Conservation (phyloP, 1,140 invertebrate species). For the Diuraphis noxia region DNA sequence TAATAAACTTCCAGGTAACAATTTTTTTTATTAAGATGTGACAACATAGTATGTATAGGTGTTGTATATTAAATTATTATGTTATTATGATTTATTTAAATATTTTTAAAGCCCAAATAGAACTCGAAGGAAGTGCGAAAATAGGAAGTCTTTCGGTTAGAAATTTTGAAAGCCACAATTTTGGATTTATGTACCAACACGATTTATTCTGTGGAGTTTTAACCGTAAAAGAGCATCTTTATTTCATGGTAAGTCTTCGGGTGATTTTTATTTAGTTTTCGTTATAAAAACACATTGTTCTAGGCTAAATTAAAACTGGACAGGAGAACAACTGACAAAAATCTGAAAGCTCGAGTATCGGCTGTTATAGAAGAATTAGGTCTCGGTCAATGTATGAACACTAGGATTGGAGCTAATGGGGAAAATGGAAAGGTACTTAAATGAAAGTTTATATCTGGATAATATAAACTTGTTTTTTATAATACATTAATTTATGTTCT, state of each 20-base stretch:
- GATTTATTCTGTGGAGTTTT: conserved; percentile 85
- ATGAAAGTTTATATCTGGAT: neutral
- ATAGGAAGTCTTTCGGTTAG: conserved; percentile 62
- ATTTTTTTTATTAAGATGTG: conserved; percentile 56
- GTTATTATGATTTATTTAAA: conserved; percentile 60
- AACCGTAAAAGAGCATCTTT: conserved; percentile 86
- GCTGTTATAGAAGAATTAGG: conserved; percentile 74
- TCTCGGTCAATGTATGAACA: conserved; percentile 70
- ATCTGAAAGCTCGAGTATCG: conserved; percentile 70
- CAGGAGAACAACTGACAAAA: conserved; percentile 64
- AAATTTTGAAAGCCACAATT: conserved; percentile 77
- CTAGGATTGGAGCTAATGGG: conserved; percentile 70
- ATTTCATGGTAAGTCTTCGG: conserved; percentile 74
- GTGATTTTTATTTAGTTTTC: neutral
- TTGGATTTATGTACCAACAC: conserved; percentile 93
- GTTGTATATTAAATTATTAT: neutral
- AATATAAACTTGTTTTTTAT: neutral
- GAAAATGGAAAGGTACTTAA: conserved; percentile 37
- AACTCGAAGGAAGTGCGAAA: conserved; percentile 28
- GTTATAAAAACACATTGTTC: neutral
- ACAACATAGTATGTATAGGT: neutral
- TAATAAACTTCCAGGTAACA: conserved; percentile 70
- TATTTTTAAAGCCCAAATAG: conserved; percentile 67
- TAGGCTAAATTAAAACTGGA: conserved; percentile 83
- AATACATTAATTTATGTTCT: conserved; percentile 3